A percentile compares a stretch with the other conserved stretches of the same genome.
Conservation (phyloP, 2,113 vertebrate genomes). For the Thryonomys swinderianus region DNA sequence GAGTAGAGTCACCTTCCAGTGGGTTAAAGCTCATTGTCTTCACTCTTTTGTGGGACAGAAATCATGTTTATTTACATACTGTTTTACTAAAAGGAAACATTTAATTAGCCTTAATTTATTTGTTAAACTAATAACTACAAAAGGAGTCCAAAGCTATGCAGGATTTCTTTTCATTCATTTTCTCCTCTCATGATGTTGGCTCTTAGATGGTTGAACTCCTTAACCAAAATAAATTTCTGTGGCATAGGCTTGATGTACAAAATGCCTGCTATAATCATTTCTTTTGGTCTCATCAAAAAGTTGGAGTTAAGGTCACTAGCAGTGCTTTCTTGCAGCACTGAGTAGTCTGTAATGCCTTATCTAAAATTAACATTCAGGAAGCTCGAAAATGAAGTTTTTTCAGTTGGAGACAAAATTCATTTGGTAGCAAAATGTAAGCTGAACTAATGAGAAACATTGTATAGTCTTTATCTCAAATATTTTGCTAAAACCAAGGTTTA, state of each 20-base stretch:
- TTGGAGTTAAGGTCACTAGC: background rate
- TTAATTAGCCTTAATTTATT: background rate
- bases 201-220: conserved; percentile 2
- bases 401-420: conserved; percentile 3
- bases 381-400: background rate
- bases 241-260: background rate
- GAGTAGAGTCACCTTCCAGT: background rate
- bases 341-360: background rate
- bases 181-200: background rate
- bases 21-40: background rate
- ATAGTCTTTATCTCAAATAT: background rate
- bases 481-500: conserved; percentile 42
- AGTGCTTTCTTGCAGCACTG: background rate
- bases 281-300: conserved; percentile 28
- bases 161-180: background rate
- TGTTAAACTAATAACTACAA: background rate
- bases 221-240: background rate
- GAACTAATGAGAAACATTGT: background rate
- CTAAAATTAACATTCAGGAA: conserved; percentile 6
- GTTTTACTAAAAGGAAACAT: background rate
- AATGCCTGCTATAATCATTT: background rate
- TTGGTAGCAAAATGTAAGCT: conserved; percentile 21
- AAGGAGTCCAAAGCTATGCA: background rate
- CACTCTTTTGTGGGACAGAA: background rate
- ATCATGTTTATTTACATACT: conserved; percentile 8